Percentiles rank a stretch among this genome's conserved stretches.
Conservation (phyloP, 2,797 vertebrate species). For the Brachyalestes nurse region DNA sequence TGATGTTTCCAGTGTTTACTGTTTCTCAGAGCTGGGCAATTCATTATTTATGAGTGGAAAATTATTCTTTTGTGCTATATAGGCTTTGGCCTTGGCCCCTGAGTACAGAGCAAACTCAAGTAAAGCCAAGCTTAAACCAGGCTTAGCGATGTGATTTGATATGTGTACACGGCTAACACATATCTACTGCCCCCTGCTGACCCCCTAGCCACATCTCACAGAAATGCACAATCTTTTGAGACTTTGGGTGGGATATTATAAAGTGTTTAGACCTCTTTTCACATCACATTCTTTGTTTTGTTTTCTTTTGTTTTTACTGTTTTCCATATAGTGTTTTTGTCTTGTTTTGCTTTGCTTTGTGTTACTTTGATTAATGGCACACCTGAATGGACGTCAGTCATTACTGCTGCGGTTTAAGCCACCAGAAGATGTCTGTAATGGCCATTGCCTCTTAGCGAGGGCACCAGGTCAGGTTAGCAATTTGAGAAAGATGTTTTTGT, state of each 20-base stretch:
- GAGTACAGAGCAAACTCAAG: conserved; percentile 10
- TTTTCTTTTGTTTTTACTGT: background rate
- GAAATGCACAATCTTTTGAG: background rate
- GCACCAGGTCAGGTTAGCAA: conserved; percentile 57
- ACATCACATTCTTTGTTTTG: background rate
- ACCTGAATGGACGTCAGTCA: conserved; percentile 21
- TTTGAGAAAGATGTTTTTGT: conserved; percentile 79
- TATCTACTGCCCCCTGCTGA: conserved; percentile 51
- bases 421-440: conserved; percentile 27
- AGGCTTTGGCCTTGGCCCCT: conserved; percentile 10
- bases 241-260: background rate
- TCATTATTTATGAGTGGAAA: conserved; percentile 15
- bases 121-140: background rate
- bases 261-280: background rate
- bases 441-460: conserved; percentile 28
- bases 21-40: background rate
- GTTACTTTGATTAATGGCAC: conserved; percentile 4
- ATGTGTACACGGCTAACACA: background rate
- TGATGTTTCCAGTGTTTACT: background rate
- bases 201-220: background rate
- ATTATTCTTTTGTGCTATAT: conserved; percentile 28
- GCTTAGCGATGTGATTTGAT: background rate
- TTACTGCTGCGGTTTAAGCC: conserved; percentile 22
- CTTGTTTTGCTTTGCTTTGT: background rate
- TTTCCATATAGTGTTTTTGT: background rate